Conservation (phyloP, 2,888 invertebrate species). For the Prosapia bicincta region DNA sequence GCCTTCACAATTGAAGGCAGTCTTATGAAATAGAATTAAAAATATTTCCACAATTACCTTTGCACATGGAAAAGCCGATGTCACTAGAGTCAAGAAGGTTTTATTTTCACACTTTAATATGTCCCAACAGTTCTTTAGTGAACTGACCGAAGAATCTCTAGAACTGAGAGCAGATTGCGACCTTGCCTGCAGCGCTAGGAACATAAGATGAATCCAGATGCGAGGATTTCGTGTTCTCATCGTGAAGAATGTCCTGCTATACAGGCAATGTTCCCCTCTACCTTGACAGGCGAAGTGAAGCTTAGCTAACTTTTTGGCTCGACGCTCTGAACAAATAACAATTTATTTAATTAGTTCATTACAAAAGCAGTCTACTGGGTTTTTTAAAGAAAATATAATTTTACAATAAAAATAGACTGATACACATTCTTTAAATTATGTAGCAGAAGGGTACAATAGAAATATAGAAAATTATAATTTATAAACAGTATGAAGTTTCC, state of each 20-base stretch:
- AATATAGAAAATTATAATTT: no score
- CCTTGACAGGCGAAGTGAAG: conserved; percentile 88
- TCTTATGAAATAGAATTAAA: conserved; percentile 4
- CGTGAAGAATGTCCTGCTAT: conserved; percentile 72
- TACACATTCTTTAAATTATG: no score
- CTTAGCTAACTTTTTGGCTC: conserved; percentile 83
- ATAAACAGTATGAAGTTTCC: no score
- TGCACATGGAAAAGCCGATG: conserved; percentile 87
- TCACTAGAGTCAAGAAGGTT: conserved; percentile 85
- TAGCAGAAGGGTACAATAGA: no score
- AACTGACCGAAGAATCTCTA: conserved; percentile 75
- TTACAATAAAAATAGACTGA: no score
- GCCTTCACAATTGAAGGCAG: no score
- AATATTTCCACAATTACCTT: no score
- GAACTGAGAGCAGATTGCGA: conserved; percentile 75
- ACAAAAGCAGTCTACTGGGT: no score
- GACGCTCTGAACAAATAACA: conserved; percentile 57
- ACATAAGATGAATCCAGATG: conserved; percentile 95
- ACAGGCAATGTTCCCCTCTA: conserved; percentile 80
- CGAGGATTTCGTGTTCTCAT: conserved; percentile 78
- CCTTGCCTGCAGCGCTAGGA: conserved; percentile 84
- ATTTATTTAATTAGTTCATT: no score
- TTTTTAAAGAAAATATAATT: no score
- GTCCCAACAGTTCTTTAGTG: conserved; percentile 91
- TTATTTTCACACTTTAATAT: conserved; percentile 88